Conservation (phyloP, 2,113 vertebrate genomes). For the Trichechus manatus region DNA sequence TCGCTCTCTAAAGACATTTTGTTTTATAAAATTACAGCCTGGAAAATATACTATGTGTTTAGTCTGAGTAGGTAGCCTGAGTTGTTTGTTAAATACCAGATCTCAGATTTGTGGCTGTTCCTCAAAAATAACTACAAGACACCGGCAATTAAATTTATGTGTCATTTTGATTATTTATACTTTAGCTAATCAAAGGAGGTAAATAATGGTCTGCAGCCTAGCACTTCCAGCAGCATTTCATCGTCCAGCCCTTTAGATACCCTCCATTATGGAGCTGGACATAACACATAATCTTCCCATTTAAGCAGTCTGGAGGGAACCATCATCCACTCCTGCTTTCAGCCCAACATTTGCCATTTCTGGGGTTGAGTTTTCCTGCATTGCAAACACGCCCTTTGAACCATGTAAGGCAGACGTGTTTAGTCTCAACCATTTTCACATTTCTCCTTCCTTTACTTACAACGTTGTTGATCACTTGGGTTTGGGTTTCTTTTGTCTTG, state of each 20-base stretch:
- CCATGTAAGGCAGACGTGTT: not conserved
- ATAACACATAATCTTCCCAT: constrained; percentile 74
- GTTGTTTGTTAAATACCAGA: constrained; percentile 83
- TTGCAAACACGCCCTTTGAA: constrained; percentile 18
- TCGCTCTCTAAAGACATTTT: constrained; percentile 79
- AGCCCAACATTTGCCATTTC: not conserved
- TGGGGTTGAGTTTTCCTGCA: not conserved
- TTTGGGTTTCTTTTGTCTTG: not conserved
- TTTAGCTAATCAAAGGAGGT: constrained; percentile 78
- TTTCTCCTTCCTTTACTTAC: not conserved
- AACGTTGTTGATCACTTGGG: not conserved
- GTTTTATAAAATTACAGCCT: constrained; percentile 80
- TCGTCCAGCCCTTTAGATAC: not conserved
- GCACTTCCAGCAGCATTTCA: constrained; percentile 69
- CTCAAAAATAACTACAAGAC: constrained; percentile 84
- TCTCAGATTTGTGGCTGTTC: constrained; percentile 84
- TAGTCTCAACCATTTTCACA: constrained; percentile 32
- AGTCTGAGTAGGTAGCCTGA: constrained; percentile 79
- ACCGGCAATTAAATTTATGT: constrained; percentile 85
- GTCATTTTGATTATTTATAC: constrained; percentile 85
- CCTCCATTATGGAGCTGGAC: constrained; percentile 32
- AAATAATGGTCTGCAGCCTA: constrained; percentile 75
- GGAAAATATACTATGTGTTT: constrained; percentile 82
- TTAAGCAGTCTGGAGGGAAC: constrained; percentile 67
- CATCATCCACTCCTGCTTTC: not conserved